Conservation (phyloP, 1,140 invertebrate species). For the Sarcophaga bullata region DNA sequence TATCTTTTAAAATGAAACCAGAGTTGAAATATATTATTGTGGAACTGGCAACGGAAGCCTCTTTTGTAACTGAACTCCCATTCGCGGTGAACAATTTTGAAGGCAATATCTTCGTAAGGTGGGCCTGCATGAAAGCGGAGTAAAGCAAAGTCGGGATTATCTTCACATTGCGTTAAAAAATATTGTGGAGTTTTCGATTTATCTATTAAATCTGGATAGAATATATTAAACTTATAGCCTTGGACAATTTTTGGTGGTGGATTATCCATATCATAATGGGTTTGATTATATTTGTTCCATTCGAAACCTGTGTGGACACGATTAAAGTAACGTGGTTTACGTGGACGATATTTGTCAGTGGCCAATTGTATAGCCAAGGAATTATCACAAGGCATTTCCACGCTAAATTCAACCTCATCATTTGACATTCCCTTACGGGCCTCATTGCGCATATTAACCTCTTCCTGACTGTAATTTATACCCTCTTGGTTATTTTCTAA, state of each 20-base stretch:
- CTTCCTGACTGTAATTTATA: slow-evolving; percentile 66
- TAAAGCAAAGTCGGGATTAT: slow-evolving; percentile 95
- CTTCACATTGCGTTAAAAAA: slow-evolving; percentile 85
- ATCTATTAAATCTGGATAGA: slow-evolving; percentile 99
- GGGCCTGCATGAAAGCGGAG: slow-evolving; percentile 96
- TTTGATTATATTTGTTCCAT: slow-evolving; percentile 99
- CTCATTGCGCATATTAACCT: slow-evolving; percentile 76
- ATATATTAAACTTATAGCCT: slow-evolving; percentile 99
- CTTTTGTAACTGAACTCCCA: slow-evolving; percentile 99
- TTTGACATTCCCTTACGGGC: slow-evolving; percentile 88
- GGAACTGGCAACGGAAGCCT: slow-evolving; percentile 98
- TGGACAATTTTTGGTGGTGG: slow-evolving; percentile 99
- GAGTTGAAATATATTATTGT: slow-evolving; percentile 99
- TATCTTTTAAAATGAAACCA: slow-evolving; percentile 99
- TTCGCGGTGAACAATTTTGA: slow-evolving; percentile 98
- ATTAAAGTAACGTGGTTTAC: slow-evolving; percentile 98
- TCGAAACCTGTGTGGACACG: slow-evolving; percentile 96
- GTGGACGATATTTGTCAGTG: slow-evolving; percentile 97
- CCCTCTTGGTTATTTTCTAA: slow-evolving; percentile 61
- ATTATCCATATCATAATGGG: slow-evolving; percentile 99
- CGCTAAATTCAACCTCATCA: slow-evolving; percentile 93
- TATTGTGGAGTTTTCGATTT: slow-evolving; percentile 95
- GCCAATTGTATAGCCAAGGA: slow-evolving; percentile 85
- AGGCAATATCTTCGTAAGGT: slow-evolving; percentile 99
- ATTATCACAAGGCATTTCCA: slow-evolving; percentile 86